These are phyloP conservation scores for Morbakka virulenta DNA, from an alignment of 30 jellyfish, hydroid and myxozoan species.

Conservation along the genomic window DNA sequence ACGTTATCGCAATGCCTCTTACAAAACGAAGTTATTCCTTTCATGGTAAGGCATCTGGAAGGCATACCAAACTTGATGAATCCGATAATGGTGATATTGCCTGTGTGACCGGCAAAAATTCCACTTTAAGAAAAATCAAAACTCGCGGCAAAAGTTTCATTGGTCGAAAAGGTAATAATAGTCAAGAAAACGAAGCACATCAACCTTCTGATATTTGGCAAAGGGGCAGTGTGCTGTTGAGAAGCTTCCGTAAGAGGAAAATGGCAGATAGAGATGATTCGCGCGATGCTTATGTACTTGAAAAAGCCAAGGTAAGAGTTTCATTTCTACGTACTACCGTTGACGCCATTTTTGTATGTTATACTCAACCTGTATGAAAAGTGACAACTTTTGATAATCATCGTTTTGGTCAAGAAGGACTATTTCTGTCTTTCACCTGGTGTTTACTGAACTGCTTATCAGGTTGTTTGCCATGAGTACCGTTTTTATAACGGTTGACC, in stretches of 20 bases:
- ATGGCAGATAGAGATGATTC: conserved; percentile 73
- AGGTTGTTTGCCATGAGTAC: too few relatives aligned
- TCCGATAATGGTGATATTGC: neutral
- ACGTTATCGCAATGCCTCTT: neutral
- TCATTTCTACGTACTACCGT: too few relatives aligned
- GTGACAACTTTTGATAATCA: too few relatives aligned
- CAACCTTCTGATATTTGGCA: too few relatives aligned
- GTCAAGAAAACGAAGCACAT: neutral
- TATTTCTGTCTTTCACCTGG: too few relatives aligned
- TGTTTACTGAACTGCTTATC: too few relatives aligned
- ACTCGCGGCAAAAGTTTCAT: conserved; percentile 81
- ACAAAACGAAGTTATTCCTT: neutral
- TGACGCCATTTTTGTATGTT: too few relatives aligned
- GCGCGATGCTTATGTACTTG: neutral
- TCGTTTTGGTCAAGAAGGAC: too few relatives aligned
- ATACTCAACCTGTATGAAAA: too few relatives aligned
- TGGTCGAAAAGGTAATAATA: conserved; percentile 27
- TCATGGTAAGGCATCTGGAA: neutral
- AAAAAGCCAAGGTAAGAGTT: neutral
- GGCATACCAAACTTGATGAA: neutral
- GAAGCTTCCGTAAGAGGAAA: conserved; percentile 81
- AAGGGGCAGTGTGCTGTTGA: conserved; percentile 62
- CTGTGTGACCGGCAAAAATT: neutral
- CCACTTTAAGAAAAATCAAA: conserved; percentile 65
- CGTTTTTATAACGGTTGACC: too few relatives aligned